Base-by-base conservation (phyloP, 2,113 vertebrate species). In the Myocastor coypus region DNA sequence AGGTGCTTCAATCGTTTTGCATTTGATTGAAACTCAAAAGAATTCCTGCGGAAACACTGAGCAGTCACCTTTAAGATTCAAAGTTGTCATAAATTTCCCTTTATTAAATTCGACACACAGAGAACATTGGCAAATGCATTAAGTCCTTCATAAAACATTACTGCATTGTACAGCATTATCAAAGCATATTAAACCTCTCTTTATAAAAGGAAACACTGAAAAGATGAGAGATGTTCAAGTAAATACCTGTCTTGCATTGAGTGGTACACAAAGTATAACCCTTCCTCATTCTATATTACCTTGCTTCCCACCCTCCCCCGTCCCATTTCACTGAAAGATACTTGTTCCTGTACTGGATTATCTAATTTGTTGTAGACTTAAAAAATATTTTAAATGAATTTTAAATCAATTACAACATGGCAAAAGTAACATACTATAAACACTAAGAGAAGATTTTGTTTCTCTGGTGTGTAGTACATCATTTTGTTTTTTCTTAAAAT, bases 21-120 rank as follows among this genome's bases (percentile, higher is more conserved):
- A 78, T 98, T 94, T 96, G 81, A 26, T 61, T 97, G 97, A 96
- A 94, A 96, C 94, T 90, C 94, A 91, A 71, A 89, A 87, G 93
- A 94, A 63, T 57, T 90, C 52, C 52, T 83, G 68, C 71, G 42
- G 69, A 97, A 89, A 19, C n/a, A 94, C 37, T 24, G 30, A 90
- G 78, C 78, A 86, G 93, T 92, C 96, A 30, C 90, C 13, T 0
- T 66, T 92, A 94, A 91, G 82, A 97, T 37, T 69, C 59, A 92
- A 81, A 69, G 30, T 57, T 93, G 71, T 83, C 42, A 82, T 88
- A 32, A 71, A 77, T 96, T 95, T 94, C 94, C 57, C 50, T 89
- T 82, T 85, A 89, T 84, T 86, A 97, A 97, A 87, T 8, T 78
- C 61, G 69, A 94, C 68, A 73, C 75, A 73, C n/a, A 80, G 0